phyloP scores from a whole-genome alignment of 2,888 invertebrate genomes.

The Hypselothyrea guttata region DNA sequence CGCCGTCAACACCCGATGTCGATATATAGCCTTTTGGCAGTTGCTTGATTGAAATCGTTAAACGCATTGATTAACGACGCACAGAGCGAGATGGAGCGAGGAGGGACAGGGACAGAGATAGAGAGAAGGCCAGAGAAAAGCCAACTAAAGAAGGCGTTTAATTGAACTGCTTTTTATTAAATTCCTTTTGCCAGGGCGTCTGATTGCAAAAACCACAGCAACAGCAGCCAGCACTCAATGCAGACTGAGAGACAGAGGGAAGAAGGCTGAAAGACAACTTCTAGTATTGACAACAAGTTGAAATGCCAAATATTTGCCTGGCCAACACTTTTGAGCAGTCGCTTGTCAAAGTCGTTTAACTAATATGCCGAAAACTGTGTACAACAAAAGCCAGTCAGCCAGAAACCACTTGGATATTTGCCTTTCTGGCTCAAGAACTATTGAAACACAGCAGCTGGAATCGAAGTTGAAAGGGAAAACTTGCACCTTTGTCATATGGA shows the following conservation, averaged over 20 bases:
- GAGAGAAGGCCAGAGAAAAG: slow-evolving; percentile 19
- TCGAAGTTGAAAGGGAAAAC: too few species aligned
- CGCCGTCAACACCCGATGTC: too few species aligned
- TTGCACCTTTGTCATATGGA: slow-evolving; percentile 51
- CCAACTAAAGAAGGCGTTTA: slow-evolving; percentile 54
- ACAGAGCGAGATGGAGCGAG: slow-evolving; percentile 24
- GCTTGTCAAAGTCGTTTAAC: slow-evolving; percentile 57
- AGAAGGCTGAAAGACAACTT: slow-evolving; percentile 9
- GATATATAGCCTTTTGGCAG: slow-evolving; percentile 62
- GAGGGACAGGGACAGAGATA: slow-evolving; percentile 28
- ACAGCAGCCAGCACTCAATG: background rate
- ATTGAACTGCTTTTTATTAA: slow-evolving; percentile 71
- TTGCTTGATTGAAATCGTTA: slow-evolving; percentile 73
- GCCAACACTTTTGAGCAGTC: slow-evolving; percentile 32
- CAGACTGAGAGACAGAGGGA: background rate
- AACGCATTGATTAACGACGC: slow-evolving; percentile 71
- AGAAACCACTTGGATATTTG: slow-evolving; percentile 41
- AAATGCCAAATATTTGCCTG: slow-evolving; percentile 59
- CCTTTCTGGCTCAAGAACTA: slow-evolving; percentile 19
- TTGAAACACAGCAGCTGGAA: too few species aligned
- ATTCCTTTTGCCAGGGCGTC: slow-evolving; percentile 55
- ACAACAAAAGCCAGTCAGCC: slow-evolving; percentile 17
- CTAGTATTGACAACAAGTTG: slow-evolving; percentile 6
- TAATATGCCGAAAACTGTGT: slow-evolving; percentile 53
- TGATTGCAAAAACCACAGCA: slow-evolving; percentile 62